A percentile compares a stretch with the other conserved stretches of the same genome.
Conservation (phyloP, 2,888 invertebrate species). For the Oeneis ivallda region DNA sequence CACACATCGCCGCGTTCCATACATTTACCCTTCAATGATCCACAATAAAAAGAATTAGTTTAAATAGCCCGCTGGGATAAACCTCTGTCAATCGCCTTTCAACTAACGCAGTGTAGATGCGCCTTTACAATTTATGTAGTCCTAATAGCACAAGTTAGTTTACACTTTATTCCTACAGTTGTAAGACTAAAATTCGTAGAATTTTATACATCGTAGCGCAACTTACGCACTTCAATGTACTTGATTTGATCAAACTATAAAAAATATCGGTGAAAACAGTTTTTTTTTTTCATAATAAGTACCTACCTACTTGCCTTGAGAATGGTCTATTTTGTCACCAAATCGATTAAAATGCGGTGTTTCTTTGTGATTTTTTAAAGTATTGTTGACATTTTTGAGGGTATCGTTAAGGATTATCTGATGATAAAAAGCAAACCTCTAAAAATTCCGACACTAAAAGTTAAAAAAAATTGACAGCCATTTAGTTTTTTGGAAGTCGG, state of each 20-base stretch:
- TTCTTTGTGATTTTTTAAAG: conserved; percentile 22
- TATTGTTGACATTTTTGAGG: conserved; percentile 28
- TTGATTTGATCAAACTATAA: conserved; percentile 22
- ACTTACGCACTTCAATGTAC: conserved; percentile 14
- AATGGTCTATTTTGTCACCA: conserved; percentile 22
- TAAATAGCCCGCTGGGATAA: conserved; percentile 51
- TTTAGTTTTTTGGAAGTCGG: too few relatives aligned
- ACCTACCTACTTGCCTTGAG: neutral
- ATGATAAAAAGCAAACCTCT: neutral
- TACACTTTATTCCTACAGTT: neutral
- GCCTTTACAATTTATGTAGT: conserved; percentile 20
- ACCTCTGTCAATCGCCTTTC: conserved; percentile 53
- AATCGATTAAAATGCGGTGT: conserved; percentile 33
- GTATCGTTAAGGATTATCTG: conserved; percentile 26
- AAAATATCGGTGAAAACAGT: neutral
- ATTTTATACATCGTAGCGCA: neutral
- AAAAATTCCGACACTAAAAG: neutral
- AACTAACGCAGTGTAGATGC: conserved; percentile 33
- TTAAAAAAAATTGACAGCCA: too few relatives aligned
- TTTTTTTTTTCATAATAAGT: neutral
- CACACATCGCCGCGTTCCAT: conserved; percentile 57
- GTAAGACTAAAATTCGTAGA: conserved; percentile 3
- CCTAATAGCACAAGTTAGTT: neutral
- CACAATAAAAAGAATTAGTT: conserved; percentile 47
- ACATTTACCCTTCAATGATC: conserved; percentile 49